phyloP scores from a whole-genome alignment of 2,113 vertebrate species.

The Galemys pyrenaicus region DNA sequence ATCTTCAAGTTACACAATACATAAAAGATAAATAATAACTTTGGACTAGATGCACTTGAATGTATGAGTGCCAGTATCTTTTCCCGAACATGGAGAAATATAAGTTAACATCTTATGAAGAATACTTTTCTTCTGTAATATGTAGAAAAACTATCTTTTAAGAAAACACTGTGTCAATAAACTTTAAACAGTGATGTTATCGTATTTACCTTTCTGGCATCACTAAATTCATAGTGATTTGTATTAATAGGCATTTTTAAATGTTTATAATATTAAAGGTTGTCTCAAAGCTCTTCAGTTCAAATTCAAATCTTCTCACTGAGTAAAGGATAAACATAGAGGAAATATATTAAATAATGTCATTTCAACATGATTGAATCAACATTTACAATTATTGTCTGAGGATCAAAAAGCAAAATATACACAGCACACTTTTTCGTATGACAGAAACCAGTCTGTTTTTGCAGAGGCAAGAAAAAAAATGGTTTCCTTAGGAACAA shows the following conservation, averaged over 20 bases:
- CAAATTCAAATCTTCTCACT: not conserved
- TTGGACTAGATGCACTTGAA: not conserved
- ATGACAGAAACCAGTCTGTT: slow-evolving; percentile 38
- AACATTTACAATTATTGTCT: not conserved
- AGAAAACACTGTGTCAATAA: not conserved
- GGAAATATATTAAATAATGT: not conserved
- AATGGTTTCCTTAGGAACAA: slow-evolving; percentile 71
- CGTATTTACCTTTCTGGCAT: not conserved
- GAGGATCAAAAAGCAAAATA: slow-evolving; percentile 23
- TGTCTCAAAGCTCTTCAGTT: not conserved
- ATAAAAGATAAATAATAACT: not conserved
- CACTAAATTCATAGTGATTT: not conserved
- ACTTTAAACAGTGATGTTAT: not conserved
- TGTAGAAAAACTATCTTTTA: not conserved
- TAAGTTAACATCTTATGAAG: not conserved
- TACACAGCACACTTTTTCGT: not conserved
- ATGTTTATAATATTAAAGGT: not conserved
- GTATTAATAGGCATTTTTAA: slow-evolving; percentile 8
- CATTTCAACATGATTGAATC: slow-evolving; percentile 9
- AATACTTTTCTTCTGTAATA: not conserved
- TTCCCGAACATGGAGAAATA: not conserved
- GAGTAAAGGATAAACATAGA: not conserved
- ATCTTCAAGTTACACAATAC: not conserved
- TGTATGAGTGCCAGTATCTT: not conserved
- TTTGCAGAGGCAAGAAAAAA: slow-evolving; percentile 37